Base-by-base conservation (phyloP, 2,797 vertebrate genomes). In the Takifugu rubripes region DNA sequence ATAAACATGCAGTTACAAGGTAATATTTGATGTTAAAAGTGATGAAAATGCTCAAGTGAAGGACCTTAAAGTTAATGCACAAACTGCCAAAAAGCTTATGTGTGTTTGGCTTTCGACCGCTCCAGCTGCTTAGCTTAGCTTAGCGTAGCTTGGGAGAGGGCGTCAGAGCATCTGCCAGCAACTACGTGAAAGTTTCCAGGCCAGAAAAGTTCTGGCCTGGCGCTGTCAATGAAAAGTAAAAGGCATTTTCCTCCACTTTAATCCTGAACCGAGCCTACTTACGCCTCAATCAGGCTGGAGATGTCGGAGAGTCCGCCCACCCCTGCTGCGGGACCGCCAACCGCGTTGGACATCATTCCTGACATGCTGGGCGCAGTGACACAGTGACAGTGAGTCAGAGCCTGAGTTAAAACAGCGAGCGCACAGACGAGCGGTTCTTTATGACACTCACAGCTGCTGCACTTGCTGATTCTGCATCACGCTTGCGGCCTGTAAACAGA, bases 381-480 rank as follows among this genome's bases (percentile, higher is more conserved):
- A 69, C 46, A 36, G 33, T 12, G 36, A 40, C 36, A 40, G 36
- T 40, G 12, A 40, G 36, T 40, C 36, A 40, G 36, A n/a, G 47
- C 26, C 15, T 17, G 26, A 31, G 7, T 56, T 7, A 44, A 25
- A 27, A 26, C 51, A 44, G 12, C 10, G 31, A 14, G 44, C 44
- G 3, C 2, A 8, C 16, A 21, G 17, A 21, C 17, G 10, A 45
- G 16, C 16, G 43, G 24, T 7, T 1, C 5, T 45, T 21, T 3
- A 46, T n/a, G 43, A 49, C 54, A 92, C 97, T 96, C 88, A 99
- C 97, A 99, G 72, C 81, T 98, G 96, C 72, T 99, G 97, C 42
- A 98, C 94, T 82, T 98, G 96, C 75, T 97, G 97, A 87, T 98
- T 98, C 87, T 98, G 96, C 97, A 99, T 98, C 88, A 99, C 94